Percentiles rank a stretch among this genome's conserved stretches.
Evolutionary conservation across 2,113 vertebrate species (phyloP).

Genomic region (Cyanoramphus novaezelandiae): DNA sequence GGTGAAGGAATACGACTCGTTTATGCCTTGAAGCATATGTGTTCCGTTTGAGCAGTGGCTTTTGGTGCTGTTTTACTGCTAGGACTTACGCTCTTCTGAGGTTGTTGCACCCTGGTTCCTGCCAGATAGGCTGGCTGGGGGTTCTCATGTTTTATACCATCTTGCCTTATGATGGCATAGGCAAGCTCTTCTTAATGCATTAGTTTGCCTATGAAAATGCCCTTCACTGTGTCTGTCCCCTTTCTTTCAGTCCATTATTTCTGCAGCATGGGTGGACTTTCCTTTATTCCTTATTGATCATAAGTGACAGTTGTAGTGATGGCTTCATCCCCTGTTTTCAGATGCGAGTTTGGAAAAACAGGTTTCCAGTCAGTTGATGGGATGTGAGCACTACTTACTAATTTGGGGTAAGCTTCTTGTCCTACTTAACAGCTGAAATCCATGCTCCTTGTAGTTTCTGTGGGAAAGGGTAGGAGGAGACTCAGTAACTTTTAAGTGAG

Average conservation of each 20-base stretch:
- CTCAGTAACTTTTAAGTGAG: neutral
- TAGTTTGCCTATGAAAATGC: neutral
- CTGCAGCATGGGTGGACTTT: neutral
- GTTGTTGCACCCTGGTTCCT: neutral
- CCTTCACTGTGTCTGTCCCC: fast-evolving
- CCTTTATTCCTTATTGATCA: neutral
- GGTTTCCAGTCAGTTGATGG: neutral
- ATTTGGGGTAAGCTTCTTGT: neutral
- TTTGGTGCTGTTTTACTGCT: neutral
- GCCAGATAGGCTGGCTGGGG: fast-evolving
- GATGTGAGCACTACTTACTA: neutral
- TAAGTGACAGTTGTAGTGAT: neutral
- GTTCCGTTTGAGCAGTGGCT: neutral
- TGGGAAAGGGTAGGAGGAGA: neutral
- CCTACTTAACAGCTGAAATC: neutral
- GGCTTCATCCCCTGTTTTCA: neutral
- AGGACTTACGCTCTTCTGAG: neutral
- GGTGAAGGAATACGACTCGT: neutral
- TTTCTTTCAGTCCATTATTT: neutral
- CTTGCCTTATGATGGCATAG: neutral
- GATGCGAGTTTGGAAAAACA: neutral
- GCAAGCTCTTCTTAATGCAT: neutral
- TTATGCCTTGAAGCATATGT: fast-evolving
- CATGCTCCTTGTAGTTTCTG: neutral
- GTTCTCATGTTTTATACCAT: neutral